Base-by-base conservation (phyloP, 2,113 vertebrate genomes). In the Sisor rabdophorus region DNA sequence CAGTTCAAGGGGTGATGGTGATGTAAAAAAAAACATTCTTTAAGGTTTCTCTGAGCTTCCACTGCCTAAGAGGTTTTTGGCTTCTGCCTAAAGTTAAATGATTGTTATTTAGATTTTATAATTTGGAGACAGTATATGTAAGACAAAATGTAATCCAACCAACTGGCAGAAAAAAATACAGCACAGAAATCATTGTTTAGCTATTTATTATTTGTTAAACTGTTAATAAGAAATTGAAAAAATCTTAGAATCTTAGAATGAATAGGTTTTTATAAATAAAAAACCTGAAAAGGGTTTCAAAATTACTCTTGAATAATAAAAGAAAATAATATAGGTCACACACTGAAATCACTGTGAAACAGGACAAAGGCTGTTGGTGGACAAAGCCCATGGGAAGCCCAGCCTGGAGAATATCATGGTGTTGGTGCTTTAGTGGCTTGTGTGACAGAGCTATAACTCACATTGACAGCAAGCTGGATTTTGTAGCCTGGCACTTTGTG, bases 371-470 rank as follows among this genome's bases (percentile, higher is more conserved):
- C 44, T 44, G 58, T 40, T 64, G 32, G 72, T 40, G 48, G 55
- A 71, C 3, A 19, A 54, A 75, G 40, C 47, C 28, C 44, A 28
- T 68, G 59, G 36, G 36, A 75, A 48, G 17, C 44, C 60, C 48
- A 56, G 64, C 75, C 64, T 61, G 74, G 48, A 80, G 72, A 56
- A 30, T 80, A 44, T 77, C 54, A 32, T 74, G 56, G 55, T 12
- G 9, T 24, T 65, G 58, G 12, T 69, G 63, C 64, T 54, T 77
- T 63, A 81, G 70, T 71, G 55, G 59, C 10, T 78, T 72, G 75
- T 76, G 16, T 78, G 78, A 74, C 61, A 75, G 47, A 47, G 71
- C 78, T 50, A 80, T 80, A 82, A 80, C 75, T 82, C 72, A 69
- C 53, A n/a, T 17, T 73, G 80, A 80, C 61, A 55, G 63, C 50